Base-by-base conservation (phyloP, 2,888 invertebrate genomes). In the Ophion ventricosus region DNA sequence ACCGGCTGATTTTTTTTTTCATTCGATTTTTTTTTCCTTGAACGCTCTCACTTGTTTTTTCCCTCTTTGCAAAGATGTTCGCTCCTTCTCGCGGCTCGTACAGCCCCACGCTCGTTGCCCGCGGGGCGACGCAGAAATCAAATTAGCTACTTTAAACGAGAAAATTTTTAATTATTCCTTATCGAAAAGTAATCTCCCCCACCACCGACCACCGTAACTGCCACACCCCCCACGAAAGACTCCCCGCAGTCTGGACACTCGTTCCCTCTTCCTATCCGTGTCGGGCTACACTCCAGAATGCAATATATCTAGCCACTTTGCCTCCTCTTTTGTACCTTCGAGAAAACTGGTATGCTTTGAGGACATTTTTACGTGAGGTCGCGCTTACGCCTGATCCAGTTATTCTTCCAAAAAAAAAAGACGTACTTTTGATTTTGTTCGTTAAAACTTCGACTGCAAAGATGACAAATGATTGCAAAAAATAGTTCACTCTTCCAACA, bases 141-240 rank as follows among this genome's bases (percentile, higher is more conserved):
- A 93, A 93, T 93, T 92, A 93, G 91, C 92, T 91, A 89, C 91
- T 91, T 93, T 92, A 92, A 93, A 92, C 91, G 93, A 93, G 93
- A 92, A 92, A 92, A 92, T 92, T 93, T 93, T 93, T 93, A 93
- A 93, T 93, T 93, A 93, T 93, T 92, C 91, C 93, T 93, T 93
- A 93, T 93, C 93, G 93, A 92, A 93, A 93, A 93, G 92, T 91
- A 90, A 93, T 93, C 93, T 93, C 88, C 89, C 43, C 89, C 87
- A 87, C 77, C 66, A 70, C 82, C 67, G 56, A 66, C 76, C 35
- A 69, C 64, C 84, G 43, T 77, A 43, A 43, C 80, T 61, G 66
- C 73, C 26, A 72, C 54, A 70, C 69, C 67, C 78, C 61, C 72
- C 80, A 63, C 70, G 74, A 59, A 78, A 78, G 81, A 73, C 61